Percentiles rank a stretch among this genome's conserved stretches.
These are phyloP conservation scores for Limnephilus marmoratus DNA, from an alignment of 2,888 invertebrate genomes.

Conservation along the genomic window DNA sequence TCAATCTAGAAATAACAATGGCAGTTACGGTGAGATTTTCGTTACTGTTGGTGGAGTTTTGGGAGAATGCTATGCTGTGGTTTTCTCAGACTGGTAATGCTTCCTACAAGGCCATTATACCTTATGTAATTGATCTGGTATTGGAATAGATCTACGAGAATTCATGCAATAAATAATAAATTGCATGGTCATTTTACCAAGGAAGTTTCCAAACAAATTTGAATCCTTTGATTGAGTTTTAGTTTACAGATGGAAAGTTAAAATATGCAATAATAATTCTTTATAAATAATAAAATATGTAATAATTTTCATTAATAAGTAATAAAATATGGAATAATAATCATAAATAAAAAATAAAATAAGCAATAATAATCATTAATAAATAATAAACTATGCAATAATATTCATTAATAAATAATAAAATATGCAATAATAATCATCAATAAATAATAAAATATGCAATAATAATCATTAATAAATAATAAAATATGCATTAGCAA, in stretches of 20 bases:
- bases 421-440: neutral
- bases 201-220: neutral
- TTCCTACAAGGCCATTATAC: slow-evolving; percentile 48
- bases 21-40: neutral
- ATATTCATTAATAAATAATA: neutral
- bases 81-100: slow-evolving; percentile 43
- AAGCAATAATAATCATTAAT: no score
- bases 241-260: neutral
- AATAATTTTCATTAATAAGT: no score
- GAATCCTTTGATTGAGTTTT: neutral
- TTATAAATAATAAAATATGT: neutral
- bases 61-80: neutral
- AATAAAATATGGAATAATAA: no score
- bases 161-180: slow-evolving; percentile 7
- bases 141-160: slow-evolving; percentile 47
- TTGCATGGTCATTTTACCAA: slow-evolving; percentile 28
- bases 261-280: neutral
- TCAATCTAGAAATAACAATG: neutral
- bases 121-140: slow-evolving; percentile 55
- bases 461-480: no score
- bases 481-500: no score
- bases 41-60: neutral
- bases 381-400: no score
- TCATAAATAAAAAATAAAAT: no score
- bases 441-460: neutral